phyloP scores from a whole-genome alignment of 2,113 vertebrate species.

The Grallaria varia region DNA sequence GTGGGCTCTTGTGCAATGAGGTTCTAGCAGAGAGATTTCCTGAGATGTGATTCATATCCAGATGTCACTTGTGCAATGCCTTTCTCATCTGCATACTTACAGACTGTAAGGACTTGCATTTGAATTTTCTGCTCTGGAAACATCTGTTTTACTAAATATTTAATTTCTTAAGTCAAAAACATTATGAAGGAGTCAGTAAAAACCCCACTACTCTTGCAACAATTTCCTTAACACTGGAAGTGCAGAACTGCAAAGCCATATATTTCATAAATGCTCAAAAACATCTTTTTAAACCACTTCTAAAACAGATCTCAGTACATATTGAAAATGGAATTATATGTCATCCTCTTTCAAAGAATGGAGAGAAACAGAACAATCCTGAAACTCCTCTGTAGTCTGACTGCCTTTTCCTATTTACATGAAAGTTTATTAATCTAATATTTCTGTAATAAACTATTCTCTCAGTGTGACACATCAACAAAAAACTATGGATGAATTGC shows the following conservation, averaged over 20 bases:
- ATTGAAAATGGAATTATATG: background rate
- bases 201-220: background rate
- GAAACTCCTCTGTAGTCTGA: background rate
- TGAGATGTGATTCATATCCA: background rate
- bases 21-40: background rate
- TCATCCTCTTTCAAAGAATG: background rate
- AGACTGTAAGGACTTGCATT: background rate
- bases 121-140: background rate
- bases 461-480: background rate
- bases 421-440: background rate
- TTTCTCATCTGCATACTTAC: background rate
- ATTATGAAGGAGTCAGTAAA: background rate
- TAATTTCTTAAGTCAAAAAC: background rate
- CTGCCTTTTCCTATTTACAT: background rate
- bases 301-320: background rate
- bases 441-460: background rate
- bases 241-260: rapidly evolving
- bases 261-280: background rate
- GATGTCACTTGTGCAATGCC: background rate
- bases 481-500: background rate
- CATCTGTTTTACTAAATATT: background rate
- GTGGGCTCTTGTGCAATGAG: background rate
- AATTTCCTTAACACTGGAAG: background rate
- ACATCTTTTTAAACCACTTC: background rate
- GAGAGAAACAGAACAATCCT: background rate